These are phyloP conservation scores for Aethina tumida DNA, from an alignment of 1,140 invertebrate species.

Conservation along the genomic window DNA sequence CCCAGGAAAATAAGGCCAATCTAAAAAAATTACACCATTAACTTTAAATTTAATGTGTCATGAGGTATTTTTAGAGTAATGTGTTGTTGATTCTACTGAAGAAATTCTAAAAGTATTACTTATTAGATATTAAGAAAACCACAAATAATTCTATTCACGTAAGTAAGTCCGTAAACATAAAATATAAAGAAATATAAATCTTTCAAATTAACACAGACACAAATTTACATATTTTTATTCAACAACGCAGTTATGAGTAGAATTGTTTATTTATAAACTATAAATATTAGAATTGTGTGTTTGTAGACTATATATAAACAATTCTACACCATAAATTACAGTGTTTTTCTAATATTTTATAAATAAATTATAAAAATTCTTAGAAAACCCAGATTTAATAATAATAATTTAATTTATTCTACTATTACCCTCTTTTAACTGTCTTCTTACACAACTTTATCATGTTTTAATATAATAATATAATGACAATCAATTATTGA, in stretches of 20 bases:
- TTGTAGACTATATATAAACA: too few species aligned
- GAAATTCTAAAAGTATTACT: neutral
- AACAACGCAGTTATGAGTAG: too few species aligned
- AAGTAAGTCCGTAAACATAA: neutral
- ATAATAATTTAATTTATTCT: slow-evolving; percentile 1
- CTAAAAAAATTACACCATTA: slow-evolving; percentile 16
- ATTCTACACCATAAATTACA: neutral
- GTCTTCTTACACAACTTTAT: neutral
- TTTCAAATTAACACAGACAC: too few species aligned
- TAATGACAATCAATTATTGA: neutral
- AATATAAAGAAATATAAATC: neutral
- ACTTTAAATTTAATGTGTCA: too few species aligned
- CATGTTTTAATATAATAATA: neutral
- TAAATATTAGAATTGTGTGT: too few species aligned
- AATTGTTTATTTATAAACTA: too few species aligned
- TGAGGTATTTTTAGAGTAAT: too few species aligned
- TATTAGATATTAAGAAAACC: neutral
- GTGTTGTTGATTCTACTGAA: neutral
- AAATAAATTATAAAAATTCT: too few species aligned
- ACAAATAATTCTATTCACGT: neutral
- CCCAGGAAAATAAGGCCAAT: slow-evolving; percentile 16
- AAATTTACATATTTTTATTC: too few species aligned
- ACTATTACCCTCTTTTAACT: neutral
- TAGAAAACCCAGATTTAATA: neutral
- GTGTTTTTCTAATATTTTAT: slow-evolving; percentile 3